Conservation (phyloP, 2,797 vertebrate genomes). For the Xyrichtys novacula region DNA sequence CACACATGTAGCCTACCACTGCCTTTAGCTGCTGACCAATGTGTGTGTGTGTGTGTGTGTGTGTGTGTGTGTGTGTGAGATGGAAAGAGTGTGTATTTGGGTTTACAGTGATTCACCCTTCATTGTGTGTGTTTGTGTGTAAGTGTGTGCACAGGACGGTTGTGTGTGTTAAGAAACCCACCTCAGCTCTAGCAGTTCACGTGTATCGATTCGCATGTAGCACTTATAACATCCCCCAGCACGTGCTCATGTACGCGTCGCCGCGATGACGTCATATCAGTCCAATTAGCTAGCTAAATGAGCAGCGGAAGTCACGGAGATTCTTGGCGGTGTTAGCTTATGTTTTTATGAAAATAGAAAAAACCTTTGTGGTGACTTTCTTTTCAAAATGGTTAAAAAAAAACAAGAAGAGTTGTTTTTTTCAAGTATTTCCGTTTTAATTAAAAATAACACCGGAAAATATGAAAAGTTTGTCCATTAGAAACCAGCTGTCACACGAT, state of each 20-base stretch:
- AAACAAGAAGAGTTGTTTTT: constrained; percentile 55
- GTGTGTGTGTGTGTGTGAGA: constrained; percentile 15
- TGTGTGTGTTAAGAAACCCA: background rate
- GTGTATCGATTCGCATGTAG: constrained; percentile 15
- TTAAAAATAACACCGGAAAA: constrained; percentile 94
- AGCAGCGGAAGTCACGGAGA: background rate
- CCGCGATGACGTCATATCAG: constrained; percentile 48
- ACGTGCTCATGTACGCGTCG: background rate
- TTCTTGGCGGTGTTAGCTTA: background rate
- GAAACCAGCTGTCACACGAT: constrained; percentile 91
- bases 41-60: constrained; percentile 21
- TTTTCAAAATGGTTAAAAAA: constrained; percentile 6
- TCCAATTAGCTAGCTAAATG: constrained; percentile 20
- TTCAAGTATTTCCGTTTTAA: constrained; percentile 88
- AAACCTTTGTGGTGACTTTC: background rate
- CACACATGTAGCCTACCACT: constrained; percentile 78
- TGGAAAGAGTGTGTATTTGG: background rate
- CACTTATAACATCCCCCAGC: background rate
- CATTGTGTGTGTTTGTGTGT: constrained; percentile 5
- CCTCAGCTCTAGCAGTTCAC: background rate
- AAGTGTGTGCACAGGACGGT: too few species aligned
- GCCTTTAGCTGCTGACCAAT: constrained; percentile 83
- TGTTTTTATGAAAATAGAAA: background rate
- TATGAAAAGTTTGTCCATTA: constrained; percentile 94
- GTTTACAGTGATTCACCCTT: too few species aligned